phyloP scores from a whole-genome alignment of 2,113 vertebrate genomes.

The Austrofundulus limnaeus region DNA sequence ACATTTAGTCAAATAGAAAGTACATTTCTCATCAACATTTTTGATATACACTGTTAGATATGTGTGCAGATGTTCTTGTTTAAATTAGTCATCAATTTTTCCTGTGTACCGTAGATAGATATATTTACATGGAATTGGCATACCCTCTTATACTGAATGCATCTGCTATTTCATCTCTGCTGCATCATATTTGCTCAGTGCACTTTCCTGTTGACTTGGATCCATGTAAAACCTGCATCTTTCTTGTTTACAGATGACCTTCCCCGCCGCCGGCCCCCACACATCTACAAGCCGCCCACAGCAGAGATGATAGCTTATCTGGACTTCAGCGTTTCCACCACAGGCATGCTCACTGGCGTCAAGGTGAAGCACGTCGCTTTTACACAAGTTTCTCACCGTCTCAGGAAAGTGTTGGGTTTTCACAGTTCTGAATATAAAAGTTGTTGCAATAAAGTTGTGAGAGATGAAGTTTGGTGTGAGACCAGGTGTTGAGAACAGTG shows the following conservation, averaged over 20 bases:
- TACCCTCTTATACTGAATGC: too few relatives aligned
- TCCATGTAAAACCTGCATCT: neutral
- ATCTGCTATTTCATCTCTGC: too few relatives aligned
- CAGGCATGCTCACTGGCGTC: constrained; percentile 98
- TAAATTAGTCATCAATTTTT: neutral
- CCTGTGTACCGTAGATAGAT: too few relatives aligned
- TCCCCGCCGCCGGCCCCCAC: constrained; percentile 88
- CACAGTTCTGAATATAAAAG: neutral
- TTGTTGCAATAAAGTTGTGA: neutral
- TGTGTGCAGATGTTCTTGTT: too few relatives aligned
- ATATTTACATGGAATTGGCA: neutral
- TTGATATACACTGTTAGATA: too few relatives aligned
- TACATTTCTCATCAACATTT: too few relatives aligned
- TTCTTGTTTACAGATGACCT: constrained; percentile 86
- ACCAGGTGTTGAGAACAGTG: too few relatives aligned
- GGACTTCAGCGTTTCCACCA: constrained; percentile 97
- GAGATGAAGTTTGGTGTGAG: neutral
- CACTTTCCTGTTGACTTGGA: neutral
- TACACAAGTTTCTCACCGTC: neutral
- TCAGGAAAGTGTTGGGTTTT: too few relatives aligned
- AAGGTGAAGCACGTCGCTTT: constrained; percentile 80
- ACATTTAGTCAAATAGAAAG: too few relatives aligned
- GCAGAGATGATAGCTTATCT: constrained; percentile 96
- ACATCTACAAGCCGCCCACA: constrained; percentile 94
- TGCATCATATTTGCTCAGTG: neutral